Base-by-base conservation (phyloP, 1,140 invertebrate species). In the Micrasema longulum region DNA sequence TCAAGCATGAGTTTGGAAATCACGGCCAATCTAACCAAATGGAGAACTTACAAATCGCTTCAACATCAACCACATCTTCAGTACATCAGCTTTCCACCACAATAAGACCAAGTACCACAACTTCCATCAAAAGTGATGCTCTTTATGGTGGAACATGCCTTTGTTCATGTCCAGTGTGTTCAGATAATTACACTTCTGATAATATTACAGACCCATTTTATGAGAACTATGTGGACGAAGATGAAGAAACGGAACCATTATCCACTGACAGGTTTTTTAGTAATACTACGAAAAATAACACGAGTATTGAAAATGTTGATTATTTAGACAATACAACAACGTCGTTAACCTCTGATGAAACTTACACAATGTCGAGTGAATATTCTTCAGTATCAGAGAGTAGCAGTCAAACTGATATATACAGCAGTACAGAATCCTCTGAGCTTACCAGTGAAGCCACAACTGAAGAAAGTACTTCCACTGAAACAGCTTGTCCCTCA, bases 161-260 rank as follows among this genome's bases (percentile, higher is more conserved):
- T 78, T 93, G 92, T 80, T 89, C 88, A 2, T 93, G 92, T 80
- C 91, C 92, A 1, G 87, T 87, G 76, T 81, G 87, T 72, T 77
- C 79, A 53, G 77, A 73, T 73, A 69, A 71, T 63, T 14, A 79
- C 55, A 79, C 83, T 45, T 80, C 77, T 77, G 78, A 80, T 72
- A 83, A 78, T 69, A 79, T 80, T 71, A 78, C 80, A 74, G 83
- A 86, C 72, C 77, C 80, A 57, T 80, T 81, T 70, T 83, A 82
- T 76, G 80, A 82, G 71, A 81, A 83, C 69, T 79, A 76, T 52
- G 53, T 50, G 9, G 71, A 68, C n/a, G 10, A 22, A 10, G 75
- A 76, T 9, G 60, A 64, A 43, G 72, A 53, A 45, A 71, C 43
- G 12, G 52, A 73, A 31, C 22, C 23, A 26, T 41, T 66, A 14